Conservation (phyloP, 2,888 invertebrate species). For the Cremastinae sp. region DNA sequence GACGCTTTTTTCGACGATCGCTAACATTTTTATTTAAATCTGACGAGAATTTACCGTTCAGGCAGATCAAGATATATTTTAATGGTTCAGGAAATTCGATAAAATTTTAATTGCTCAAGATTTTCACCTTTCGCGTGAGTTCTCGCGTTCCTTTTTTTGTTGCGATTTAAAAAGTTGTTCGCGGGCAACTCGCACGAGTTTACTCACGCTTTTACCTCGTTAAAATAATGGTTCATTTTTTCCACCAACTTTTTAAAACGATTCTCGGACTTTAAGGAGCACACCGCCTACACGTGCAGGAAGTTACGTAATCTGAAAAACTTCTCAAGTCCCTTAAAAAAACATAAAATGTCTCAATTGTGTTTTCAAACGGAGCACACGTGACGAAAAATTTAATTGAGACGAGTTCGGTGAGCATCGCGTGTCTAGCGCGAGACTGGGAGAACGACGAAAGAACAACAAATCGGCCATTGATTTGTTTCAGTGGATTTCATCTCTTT, state of each 20-base stretch:
- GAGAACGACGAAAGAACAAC: conserved; percentile 27
- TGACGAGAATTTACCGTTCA: not conserved
- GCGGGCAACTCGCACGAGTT: conserved; percentile 19
- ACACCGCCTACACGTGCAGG: not conserved
- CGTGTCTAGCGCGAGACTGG: not conserved
- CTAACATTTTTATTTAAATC: conserved; percentile 10
- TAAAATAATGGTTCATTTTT: conserved; percentile 21
- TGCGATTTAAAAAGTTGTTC: conserved; percentile 7
- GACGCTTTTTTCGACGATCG: conserved; percentile 1
- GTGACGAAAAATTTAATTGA: not conserved
- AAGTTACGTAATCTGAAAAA: conserved; percentile 28
- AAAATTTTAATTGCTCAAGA: not conserved
- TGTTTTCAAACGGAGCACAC: conserved; percentile 1
- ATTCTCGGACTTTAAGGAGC: not conserved
- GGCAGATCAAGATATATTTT: not conserved
- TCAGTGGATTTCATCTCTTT: conserved; percentile 6
- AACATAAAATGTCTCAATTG: conserved; percentile 43
- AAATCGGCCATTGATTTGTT: conserved; percentile 40
- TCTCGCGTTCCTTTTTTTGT: not conserved
- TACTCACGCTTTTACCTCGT: conserved; percentile 12
- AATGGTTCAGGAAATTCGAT: conserved; percentile 9
- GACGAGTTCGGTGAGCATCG: conserved; percentile 21
- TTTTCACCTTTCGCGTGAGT: not conserved
- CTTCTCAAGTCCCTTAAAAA: conserved; percentile 8
- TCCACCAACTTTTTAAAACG: not conserved